A percentile compares a stretch with the other conserved stretches of the same genome.
Conservation (phyloP, 2,888 invertebrate species). For the Vesta saturnalis region DNA sequence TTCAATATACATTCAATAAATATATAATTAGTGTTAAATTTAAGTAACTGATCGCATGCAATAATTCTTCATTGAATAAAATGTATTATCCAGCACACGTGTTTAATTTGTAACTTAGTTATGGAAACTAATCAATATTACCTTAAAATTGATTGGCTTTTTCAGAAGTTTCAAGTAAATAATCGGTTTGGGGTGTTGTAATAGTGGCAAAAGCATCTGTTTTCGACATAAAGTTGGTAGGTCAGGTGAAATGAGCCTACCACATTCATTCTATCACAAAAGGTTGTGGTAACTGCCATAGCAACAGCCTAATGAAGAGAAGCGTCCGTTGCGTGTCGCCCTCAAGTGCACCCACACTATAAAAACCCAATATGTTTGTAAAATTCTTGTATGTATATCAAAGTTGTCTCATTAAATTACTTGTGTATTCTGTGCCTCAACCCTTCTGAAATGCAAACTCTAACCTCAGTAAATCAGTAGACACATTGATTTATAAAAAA, state of each 20-base stretch:
- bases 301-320: constrained; percentile 48
- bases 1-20: no score
- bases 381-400: constrained; percentile 23
- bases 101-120: background rate
- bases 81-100: no score
- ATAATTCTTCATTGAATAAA: no score
- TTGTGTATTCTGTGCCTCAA: background rate
- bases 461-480: no score
- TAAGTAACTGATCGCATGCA: no score
- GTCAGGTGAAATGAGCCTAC: constrained; percentile 44
- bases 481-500: no score
- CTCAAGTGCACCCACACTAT: constrained; percentile 35
- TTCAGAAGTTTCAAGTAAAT: constrained; percentile 31
- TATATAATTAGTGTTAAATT: no score
- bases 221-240: constrained; percentile 39
- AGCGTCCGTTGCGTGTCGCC: constrained; percentile 36
- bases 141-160: constrained; percentile 8
- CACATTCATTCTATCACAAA: constrained; percentile 43
- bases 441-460: no score
- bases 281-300: constrained; percentile 50
- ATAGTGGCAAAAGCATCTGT: constrained; percentile 37
- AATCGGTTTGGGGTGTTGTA: constrained; percentile 38
- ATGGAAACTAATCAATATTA: background rate
- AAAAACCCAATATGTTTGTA: constrained; percentile 29
- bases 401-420: constrained; percentile 7